Percentiles rank a stretch among this genome's conserved stretches.
phyloP scores from a whole-genome alignment of 2,797 vertebrate genomes.

The Delichon dasypus region DNA sequence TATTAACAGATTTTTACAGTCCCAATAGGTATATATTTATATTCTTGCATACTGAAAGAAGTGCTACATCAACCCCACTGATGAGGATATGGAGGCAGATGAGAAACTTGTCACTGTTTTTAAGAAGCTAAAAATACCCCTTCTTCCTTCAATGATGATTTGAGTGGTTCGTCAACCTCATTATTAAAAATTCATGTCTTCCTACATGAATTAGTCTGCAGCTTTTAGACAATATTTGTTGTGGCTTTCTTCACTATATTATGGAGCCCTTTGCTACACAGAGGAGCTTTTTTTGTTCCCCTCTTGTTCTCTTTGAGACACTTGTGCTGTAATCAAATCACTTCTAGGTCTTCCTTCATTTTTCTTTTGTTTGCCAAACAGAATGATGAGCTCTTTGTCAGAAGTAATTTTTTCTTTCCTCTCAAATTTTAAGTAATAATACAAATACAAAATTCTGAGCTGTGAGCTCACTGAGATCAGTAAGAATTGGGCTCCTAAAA shows the following conservation, averaged over 20 bases:
- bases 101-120: background rate
- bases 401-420: background rate
- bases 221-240: slow-evolving; percentile 9
- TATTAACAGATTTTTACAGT: background rate
- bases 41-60: background rate
- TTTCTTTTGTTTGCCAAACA: background rate
- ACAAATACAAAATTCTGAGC: background rate
- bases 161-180: background rate
- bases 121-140: background rate
- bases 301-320: background rate
- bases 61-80: background rate
- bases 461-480: background rate
- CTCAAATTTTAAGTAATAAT: background rate
- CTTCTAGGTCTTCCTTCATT: slow-evolving; percentile 12
- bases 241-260: background rate
- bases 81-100: background rate
- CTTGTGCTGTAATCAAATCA: background rate
- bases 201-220: background rate
- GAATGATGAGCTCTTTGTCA: background rate
- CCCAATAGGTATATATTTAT: background rate
- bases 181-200: slow-evolving; percentile 38
- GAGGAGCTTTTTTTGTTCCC: background rate
- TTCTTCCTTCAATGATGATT: background rate
- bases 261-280: background rate
- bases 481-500: background rate